Base-by-base conservation (phyloP, 1,140 invertebrate genomes). In the Parasteatoda tepidariorum region DNA sequence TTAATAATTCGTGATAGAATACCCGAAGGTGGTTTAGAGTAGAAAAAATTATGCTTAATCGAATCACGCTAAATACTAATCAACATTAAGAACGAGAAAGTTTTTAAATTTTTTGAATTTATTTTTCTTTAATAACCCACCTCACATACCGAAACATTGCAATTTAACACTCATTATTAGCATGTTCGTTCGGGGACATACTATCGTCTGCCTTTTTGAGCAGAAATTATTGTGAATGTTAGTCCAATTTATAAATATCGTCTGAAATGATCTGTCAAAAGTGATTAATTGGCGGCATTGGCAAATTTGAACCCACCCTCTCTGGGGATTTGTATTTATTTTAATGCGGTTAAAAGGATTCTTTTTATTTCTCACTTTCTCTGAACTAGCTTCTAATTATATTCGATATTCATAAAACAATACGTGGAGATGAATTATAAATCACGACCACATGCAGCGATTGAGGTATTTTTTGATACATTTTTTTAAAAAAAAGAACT, bases 31-130 rank as follows among this genome's bases (percentile, higher is more conserved):
- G 38, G 9, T 48, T 18, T 48, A 13, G 38, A 48, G 18, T 48
- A 48, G 18, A 13, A 48, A 48, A n/a, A n/a, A n/a, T n/a, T n/a
- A 73, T 22, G 28, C 26, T 24, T 62, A 62, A 75, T 54, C 31
- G 41, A 5, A 22, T n/a, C 74, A 66, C 74, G 74, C 74, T 66
- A 78, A 62, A 41, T 48, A 66, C 31, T 33, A 78, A 78, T 78
- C 59, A 66, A 28, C 33, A 24, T 6, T 4, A 54, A 22, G 61
- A 78, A 66, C 3, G 3, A 38, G 26, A 55, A 30, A 11, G 34
- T 78, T 78, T 78, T 78, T 48, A 78, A 66, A 15, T 78, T 66
- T 66, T 66, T 18, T n/a, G 34, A 38, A 55, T 61, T 54, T 66
- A 30, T 24, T 61, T 78, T 66, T 28, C 11, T 13, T 30, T 78